These are phyloP conservation scores for Dioctria linearis DNA, from an alignment of 2,888 invertebrate species.

Conservation along the genomic window DNA sequence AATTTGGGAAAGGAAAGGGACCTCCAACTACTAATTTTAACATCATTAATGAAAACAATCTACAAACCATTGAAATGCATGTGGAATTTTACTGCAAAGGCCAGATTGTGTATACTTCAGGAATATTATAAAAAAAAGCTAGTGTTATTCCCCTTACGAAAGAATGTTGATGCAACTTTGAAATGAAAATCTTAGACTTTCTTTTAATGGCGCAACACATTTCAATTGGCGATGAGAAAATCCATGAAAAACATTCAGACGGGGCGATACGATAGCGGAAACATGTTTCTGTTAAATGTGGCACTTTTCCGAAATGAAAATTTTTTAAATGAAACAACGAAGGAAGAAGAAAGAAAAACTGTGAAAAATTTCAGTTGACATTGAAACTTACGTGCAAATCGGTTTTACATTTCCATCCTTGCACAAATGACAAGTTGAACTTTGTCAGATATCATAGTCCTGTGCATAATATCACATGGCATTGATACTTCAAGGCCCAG, in stretches of 20 bases:
- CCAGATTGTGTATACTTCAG: background rate
- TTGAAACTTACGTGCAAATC: conserved; percentile 79
- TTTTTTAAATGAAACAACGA: background rate
- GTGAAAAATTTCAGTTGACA: conserved; percentile 8
- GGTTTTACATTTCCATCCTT: conserved; percentile 81
- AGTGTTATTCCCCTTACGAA: conserved; percentile 20
- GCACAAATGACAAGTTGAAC: conserved; percentile 87
- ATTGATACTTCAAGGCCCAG: conserved; percentile 82
- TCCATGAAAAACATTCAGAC: background rate
- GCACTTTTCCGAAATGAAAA: background rate
- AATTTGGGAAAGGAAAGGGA: conserved; percentile 28
- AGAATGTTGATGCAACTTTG: background rate
- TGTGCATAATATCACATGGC: conserved; percentile 84
- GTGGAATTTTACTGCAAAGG: background rate
- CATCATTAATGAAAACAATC: conserved; percentile 30
- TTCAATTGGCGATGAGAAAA: conserved; percentile 47
- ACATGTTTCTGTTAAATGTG: background rate
- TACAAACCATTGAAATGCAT: background rate
- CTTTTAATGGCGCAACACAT: conserved; percentile 52
- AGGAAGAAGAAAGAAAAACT: background rate
- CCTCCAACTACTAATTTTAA: background rate
- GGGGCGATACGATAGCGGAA: background rate
- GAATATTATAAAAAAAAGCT: no score
- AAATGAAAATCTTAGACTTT: conserved; percentile 3
- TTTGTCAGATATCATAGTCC: conserved; percentile 75